Percentiles rank a stretch among this genome's conserved stretches.
Conservation (phyloP, 1,140 invertebrate genomes). For the Drosophila littoralis region DNA sequence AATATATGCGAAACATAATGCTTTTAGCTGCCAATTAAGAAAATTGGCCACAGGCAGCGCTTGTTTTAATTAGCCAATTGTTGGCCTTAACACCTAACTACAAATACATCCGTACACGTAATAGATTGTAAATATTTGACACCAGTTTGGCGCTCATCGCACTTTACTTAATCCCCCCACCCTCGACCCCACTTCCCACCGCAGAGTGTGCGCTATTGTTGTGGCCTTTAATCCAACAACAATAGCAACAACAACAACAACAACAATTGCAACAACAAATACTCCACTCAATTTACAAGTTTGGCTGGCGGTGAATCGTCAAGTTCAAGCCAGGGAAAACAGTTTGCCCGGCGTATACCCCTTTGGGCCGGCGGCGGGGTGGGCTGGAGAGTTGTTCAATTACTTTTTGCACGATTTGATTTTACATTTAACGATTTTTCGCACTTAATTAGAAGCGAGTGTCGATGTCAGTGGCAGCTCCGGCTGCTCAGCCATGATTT, state of each 20-base stretch:
- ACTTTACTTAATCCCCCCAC: constrained; percentile 29
- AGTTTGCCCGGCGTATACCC: constrained; percentile 2
- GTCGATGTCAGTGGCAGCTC: constrained; percentile 73
- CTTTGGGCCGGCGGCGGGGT: constrained; percentile 2
- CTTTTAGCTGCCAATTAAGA: constrained; percentile 67
- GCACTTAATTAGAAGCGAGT: constrained; percentile 84
- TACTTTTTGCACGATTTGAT: constrained; percentile 84
- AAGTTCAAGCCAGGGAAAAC: constrained; percentile 28
- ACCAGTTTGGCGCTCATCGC: constrained; percentile 30
- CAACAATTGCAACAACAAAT: constrained; percentile 19
- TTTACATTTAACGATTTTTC: constrained; percentile 84
- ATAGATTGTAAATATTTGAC: constrained; percentile 80
- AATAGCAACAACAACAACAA: constrained; percentile 49
- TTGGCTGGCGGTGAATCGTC: constrained; percentile 38
- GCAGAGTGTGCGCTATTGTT: constrained; percentile 37
- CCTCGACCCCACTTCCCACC: constrained; percentile 5
- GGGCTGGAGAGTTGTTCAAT: constrained; percentile 51
- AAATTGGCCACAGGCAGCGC: constrained; percentile 61
- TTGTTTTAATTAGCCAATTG: constrained; percentile 59
- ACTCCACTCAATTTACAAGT: constrained; percentile 68
- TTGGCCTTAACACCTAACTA: constrained; percentile 43
- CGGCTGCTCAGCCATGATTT: constrained; percentile 70
- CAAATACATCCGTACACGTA: constrained; percentile 50
- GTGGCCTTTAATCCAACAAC: constrained; percentile 74
- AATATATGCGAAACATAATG: constrained; percentile 19